Base-by-base conservation (phyloP, 2,888 invertebrate species). In the Coleophora deauratella region DNA sequence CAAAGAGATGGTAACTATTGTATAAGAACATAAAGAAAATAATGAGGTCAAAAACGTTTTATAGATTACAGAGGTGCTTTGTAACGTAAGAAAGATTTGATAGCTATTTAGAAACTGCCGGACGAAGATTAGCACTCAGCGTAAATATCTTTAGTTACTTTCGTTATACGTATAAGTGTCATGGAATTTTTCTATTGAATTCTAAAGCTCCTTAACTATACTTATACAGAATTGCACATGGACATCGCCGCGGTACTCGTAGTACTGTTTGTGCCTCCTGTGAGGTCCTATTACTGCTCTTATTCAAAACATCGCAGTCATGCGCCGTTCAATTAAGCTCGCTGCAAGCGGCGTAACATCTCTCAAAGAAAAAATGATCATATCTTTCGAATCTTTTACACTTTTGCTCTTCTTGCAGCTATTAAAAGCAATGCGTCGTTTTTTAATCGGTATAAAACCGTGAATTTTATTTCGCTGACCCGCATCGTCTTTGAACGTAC, bases 221-320 rank as follows among this genome's bases (percentile, higher is more conserved):
- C n/a, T n/a, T n/a, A n/a, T 21, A 21, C 21, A 21, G 21, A 6
- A 6, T 6, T 21, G 21, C 3, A 21, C 6, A 3, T 6, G 3
- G 21, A 21, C 21, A 4, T 34, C 43, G 44, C 44, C 44, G 45
- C 40, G 21, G 41, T 43, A 37, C 34, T 49, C 50, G 52, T 52
- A 49, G n/a, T n/a, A n/a, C n/a, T 46, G 55, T 55, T 54, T 58
- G 52, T 55, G 27, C 60, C 57, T 61, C 60, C 59, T 71, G 73
- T 71, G 72, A 60, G 70, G 39, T 12, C 38, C 38, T 44, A 74
- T 72, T 67, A 70, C 62, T 59, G 65, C 61, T 71, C 69, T 71
- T 77, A 78, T 73, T 72, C 70, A 79, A 75, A 82, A 77, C 72
- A 72, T 66, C 68, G 59, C 46, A 72, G 69, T 77, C 76, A 73